Percentiles rank a stretch among this genome's conserved stretches.
These are phyloP conservation scores for Dendrolimus punctatus DNA, from an alignment of 1,140 invertebrate genomes.

Conservation along the genomic window DNA sequence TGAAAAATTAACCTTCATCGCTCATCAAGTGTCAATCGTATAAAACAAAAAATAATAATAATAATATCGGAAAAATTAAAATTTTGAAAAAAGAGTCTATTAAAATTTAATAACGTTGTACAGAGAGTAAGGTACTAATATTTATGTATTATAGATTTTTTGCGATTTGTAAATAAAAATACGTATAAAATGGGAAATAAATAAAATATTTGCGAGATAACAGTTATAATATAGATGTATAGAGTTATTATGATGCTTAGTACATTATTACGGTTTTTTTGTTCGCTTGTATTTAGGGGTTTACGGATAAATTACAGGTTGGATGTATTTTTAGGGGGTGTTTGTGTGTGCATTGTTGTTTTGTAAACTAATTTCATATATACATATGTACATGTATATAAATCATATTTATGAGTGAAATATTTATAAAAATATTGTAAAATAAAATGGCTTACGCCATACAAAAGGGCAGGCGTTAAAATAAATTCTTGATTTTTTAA, in stretches of 20 bases:
- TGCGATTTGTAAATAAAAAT: constrained; percentile 39
- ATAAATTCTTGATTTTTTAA: too few species aligned
- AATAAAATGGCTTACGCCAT: too few species aligned
- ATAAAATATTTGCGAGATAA: constrained; percentile 4
- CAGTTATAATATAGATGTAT: constrained; percentile 27
- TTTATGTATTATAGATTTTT: constrained; percentile 35
- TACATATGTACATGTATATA: too few species aligned
- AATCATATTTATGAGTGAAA: too few species aligned
- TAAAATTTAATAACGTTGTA: constrained; percentile 38
- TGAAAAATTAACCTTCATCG: too few species aligned
- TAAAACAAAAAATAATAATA: too few species aligned
- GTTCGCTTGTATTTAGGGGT: constrained; percentile 5
- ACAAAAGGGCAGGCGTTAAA: too few species aligned
- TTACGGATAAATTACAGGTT: constrained; percentile 10
- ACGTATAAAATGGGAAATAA: background rate
- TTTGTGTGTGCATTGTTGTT: too few species aligned
- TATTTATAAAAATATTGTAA: too few species aligned
- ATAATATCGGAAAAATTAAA: constrained; percentile 6
- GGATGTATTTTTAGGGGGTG: too few species aligned
- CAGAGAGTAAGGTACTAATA: constrained; percentile 62
- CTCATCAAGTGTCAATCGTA: too few species aligned
- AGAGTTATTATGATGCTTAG: constrained; percentile 15
- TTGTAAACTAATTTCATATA: too few species aligned
- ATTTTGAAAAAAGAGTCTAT: constrained; percentile 26
- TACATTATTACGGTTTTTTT: constrained; percentile 1